phyloP scores from a whole-genome alignment of 1,140 invertebrate genomes.

The Hydropsyche tenuis region DNA sequence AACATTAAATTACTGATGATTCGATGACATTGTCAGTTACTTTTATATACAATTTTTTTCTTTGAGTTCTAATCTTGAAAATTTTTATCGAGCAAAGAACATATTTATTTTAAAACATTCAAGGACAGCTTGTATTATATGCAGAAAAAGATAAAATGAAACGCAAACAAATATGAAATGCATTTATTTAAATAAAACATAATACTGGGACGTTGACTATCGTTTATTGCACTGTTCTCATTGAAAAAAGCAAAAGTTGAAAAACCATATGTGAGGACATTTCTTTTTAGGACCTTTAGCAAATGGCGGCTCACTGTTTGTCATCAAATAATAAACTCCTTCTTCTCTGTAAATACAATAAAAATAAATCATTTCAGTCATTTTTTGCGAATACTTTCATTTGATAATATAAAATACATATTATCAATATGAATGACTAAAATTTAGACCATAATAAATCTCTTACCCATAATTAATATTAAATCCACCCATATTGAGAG shows the following conservation, averaged over 20 bases:
- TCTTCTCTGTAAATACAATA: conserved; percentile 46
- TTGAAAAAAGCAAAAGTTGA: background rate
- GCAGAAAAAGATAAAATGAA: too few species aligned
- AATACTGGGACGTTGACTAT: too few species aligned
- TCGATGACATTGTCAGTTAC: too few species aligned
- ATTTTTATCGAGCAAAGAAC: too few species aligned
- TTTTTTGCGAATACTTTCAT: too few species aligned
- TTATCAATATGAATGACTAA: background rate
- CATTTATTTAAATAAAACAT: too few species aligned
- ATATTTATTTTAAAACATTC: too few species aligned
- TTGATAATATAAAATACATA: background rate
- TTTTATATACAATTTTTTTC: too few species aligned
- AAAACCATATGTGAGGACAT: conserved; percentile 23
- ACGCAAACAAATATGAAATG: too few species aligned
- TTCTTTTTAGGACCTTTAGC: conserved; percentile 43
- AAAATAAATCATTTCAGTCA: background rate
- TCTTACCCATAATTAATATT: conserved; percentile 62
- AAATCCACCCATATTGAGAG: conserved; percentile 64
- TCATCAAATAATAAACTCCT: conserved; percentile 48
- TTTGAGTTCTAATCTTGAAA: too few species aligned
- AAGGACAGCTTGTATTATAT: too few species aligned
- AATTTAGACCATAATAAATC: background rate
- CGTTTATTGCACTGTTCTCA: background rate
- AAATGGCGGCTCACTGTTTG: conserved; percentile 48
- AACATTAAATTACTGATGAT: too few species aligned